phyloP scores from a whole-genome alignment of 2,113 vertebrate genomes.

The Noctilio leporinus region DNA sequence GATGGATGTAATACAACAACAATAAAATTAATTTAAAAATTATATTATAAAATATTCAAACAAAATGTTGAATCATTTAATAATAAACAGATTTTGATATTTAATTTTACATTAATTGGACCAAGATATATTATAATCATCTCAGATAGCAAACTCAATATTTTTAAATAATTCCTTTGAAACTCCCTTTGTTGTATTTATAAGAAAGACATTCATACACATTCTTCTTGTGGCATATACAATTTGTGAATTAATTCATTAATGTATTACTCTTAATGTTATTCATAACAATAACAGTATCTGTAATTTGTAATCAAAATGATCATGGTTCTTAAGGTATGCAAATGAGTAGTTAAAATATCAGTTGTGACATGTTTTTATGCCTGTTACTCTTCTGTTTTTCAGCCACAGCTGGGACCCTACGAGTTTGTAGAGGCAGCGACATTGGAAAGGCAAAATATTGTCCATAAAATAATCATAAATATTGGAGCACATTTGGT shows the following conservation, averaged over 20 bases:
- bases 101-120: neutral
- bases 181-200: neutral
- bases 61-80: neutral
- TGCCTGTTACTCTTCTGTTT: neutral
- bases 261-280: neutral
- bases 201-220: neutral
- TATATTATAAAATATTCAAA: no score
- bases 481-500: neutral
- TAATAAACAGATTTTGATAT: neutral
- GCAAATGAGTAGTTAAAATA: neutral
- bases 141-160: neutral
- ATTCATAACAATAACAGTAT: neutral
- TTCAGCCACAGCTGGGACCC: neutral
- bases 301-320: neutral
- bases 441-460: neutral
- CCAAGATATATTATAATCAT: neutral
- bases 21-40: no score
- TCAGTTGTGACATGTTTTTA: neutral
- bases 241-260: neutral
- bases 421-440: neutral
- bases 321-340: neutral
- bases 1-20: no score
- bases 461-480: neutral
- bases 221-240: neutral
- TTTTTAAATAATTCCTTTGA: neutral